A percentile compares a stretch with the other conserved stretches of the same genome.
Evolutionary conservation across 2,113 vertebrate genomes (phyloP).

Genomic region (human (Homo sapiens)): GRCh38 chr5:175918501-175919000

Average conservation of each 20-base stretch:
- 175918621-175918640: fast-evolving
- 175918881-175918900: neutral
- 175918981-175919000: neutral
- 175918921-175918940: neutral
- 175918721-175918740: slow-evolving; percentile 1
- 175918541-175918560: neutral
- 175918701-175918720: neutral
- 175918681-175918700: neutral
- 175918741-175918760: neutral
- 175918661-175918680: neutral
- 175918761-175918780: neutral
- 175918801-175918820: neutral
- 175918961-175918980: neutral
- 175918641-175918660: neutral
- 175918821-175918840: neutral
- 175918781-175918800: neutral
- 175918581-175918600: neutral
- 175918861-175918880: neutral
- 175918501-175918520: neutral
- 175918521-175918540: neutral
- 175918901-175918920: neutral
- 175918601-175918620: neutral
- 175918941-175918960: neutral
- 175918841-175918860: neutral
- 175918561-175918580: neutral